Evolutionary conservation across 1,140 invertebrate species (phyloP).

Genomic region (Orius laevigatus): DNA sequence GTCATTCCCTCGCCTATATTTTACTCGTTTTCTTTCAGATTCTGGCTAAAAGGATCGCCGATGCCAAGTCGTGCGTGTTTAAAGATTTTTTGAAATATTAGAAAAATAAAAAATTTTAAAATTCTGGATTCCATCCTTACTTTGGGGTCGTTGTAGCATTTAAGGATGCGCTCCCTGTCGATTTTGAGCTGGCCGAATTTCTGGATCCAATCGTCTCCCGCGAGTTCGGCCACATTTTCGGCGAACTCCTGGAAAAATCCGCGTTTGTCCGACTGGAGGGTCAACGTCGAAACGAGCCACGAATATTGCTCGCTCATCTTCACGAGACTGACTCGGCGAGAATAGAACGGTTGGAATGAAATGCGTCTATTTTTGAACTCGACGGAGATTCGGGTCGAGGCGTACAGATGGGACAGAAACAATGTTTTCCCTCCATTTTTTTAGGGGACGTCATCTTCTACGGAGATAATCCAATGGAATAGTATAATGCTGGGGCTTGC

Average conservation of each 20-base stretch:
- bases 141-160: slow-evolving; percentile 32
- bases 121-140: slow-evolving; percentile 6
- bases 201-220: slow-evolving; percentile 33
- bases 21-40: too few species aligned
- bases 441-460: too few species aligned
- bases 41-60: not conserved
- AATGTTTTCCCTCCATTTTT: too few species aligned
- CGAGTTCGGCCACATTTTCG: slow-evolving; percentile 29
- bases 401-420: too few species aligned
- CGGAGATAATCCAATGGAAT: too few species aligned
- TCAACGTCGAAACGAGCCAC: slow-evolving; percentile 36
- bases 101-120: not conserved
- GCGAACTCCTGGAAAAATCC: slow-evolving; percentile 42
- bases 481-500: too few species aligned
- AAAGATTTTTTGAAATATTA: not conserved
- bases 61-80: not conserved
- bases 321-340: too few species aligned
- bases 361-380: too few species aligned
- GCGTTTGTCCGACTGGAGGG: slow-evolving; percentile 37
- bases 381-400: too few species aligned
- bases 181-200: slow-evolving; percentile 33
- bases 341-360: too few species aligned
- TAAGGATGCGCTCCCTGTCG: slow-evolving; percentile 32
- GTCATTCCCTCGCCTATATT: too few species aligned
- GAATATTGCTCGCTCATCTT: slow-evolving; percentile 9